phyloP scores from a whole-genome alignment of 2,113 vertebrate species.

The Anser brachyrhynchus region DNA sequence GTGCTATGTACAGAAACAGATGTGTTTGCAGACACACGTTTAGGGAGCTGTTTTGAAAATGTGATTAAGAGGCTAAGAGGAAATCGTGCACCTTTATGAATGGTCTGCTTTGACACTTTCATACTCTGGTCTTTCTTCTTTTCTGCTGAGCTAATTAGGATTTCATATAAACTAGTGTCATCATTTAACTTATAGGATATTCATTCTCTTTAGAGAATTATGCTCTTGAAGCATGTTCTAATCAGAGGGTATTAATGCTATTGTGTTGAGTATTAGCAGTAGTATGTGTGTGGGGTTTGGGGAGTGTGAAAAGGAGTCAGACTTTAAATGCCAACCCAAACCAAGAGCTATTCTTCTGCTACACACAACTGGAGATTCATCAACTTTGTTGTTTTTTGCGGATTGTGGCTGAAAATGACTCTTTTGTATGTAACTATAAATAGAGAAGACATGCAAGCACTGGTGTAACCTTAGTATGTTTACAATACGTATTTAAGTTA shows the following conservation, averaged over 20 bases:
- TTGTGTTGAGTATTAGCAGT: conserved; percentile 84
- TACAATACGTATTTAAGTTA: not conserved
- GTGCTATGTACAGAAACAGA: not conserved
- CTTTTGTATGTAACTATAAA: conserved; percentile 22
- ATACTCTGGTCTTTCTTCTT: conserved; percentile 70
- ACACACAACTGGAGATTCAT: conserved; percentile 62
- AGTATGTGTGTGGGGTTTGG: conserved; percentile 80
- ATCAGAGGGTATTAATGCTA: conserved; percentile 81
- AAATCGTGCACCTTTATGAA: conserved; percentile 11
- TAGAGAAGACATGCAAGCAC: not conserved
- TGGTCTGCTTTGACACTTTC: conserved; percentile 15
- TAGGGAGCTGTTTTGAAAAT: conserved; percentile 3
- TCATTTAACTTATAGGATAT: conserved; percentile 60
- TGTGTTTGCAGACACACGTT: not conserved
- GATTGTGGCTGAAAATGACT: not conserved
- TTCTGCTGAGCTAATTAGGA: conserved; percentile 82
- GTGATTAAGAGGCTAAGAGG: not conserved
- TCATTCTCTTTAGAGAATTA: conserved; percentile 71
- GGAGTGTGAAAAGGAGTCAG: conserved; percentile 72
- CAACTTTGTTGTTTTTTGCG: conserved; percentile 29
- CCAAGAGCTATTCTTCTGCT: conserved; percentile 74
- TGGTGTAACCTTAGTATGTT: not conserved
- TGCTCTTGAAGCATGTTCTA: conserved; percentile 83
- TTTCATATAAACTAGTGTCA: conserved; percentile 71
- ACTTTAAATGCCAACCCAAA: conserved; percentile 75